Base-by-base conservation (phyloP, 2,797 vertebrate species). In the Tapera naevia region DNA sequence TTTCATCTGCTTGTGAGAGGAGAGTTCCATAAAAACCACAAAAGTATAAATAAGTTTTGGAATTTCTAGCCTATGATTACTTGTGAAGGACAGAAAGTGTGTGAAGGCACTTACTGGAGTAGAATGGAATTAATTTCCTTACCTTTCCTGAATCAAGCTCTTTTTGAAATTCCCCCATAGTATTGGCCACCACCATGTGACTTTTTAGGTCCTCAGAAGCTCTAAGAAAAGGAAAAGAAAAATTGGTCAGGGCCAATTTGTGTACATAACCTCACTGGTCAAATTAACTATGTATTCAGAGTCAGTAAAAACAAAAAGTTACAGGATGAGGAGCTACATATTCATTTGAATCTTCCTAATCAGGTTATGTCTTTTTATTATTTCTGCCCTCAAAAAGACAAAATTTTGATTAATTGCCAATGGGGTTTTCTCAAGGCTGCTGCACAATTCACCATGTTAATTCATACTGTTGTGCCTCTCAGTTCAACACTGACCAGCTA, bases 121-220 rank as follows among this genome's bases (percentile, higher is more conserved):
- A 78, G 15, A 86, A 76, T 6, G 3, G 8, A 73, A 11, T 8
- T 45, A 28, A 65, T 24, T 54, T 51, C 58, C 98, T 98, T 96
- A 99, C 99, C 97, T 98, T 99, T 96, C 99, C 99, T 91, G 98
- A 98, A 92, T 99, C 99, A 60, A 99, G 96, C 27, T 98, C 98
- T 92, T 98, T 99, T 97, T 99, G 99, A 97, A 99, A 99, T 78
- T 99, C 98, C 43, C 99, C 99, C 98, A 99, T 98, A 9, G 98
- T 98, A 95, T 98, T 97, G 17, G 97, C 98, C 70, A 98, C 98
- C 88, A 99, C 98, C 99, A 99, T 99, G 93, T 99, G 98, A 75
- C 79, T 97, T 80, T 98, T 99, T 86, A 99, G 95, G 94, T 99
- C 99, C 93, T 98, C 96, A 15, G 98, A 98, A 6, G 99, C 99